These are phyloP conservation scores for Trematomus loennbergii DNA, from an alignment of 2,113 vertebrate genomes.

Conservation along the genomic window DNA sequence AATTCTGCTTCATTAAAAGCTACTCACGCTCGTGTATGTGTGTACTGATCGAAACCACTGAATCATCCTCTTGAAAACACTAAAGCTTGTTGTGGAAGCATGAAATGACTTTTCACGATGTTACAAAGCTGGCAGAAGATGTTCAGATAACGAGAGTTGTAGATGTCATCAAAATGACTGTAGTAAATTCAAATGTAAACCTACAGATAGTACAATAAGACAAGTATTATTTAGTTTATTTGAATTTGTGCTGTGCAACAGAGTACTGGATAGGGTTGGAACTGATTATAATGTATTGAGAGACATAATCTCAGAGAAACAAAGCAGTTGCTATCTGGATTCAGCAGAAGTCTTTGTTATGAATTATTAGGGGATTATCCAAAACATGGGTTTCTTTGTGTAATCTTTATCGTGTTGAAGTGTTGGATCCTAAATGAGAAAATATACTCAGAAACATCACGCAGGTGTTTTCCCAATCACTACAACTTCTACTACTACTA, in stretches of 20 bases:
- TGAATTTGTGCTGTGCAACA: not conserved
- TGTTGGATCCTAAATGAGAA: conserved; percentile 22
- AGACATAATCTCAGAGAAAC: not conserved
- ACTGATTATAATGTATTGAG: not conserved
- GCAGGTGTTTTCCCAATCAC: conserved; percentile 28
- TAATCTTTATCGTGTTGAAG: too few relatives aligned
- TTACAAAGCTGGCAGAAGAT: not conserved
- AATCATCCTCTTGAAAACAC: conserved; percentile 35
- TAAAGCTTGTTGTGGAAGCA: not conserved
- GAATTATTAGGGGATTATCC: not conserved
- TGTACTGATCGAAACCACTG: conserved; percentile 30
- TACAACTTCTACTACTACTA: not conserved
- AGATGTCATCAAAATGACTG: not conserved
- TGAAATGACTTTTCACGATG: conserved; percentile 2
- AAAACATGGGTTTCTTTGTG: not conserved
- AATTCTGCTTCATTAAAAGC: not conserved
- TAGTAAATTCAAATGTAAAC: not conserved
- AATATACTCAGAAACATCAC: conserved; percentile 27
- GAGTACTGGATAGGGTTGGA: not conserved
- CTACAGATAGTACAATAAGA: too few relatives aligned
- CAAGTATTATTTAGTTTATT: not conserved
- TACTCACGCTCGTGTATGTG: not conserved
- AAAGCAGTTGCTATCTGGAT: not conserved
- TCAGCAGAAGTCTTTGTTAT: not conserved
- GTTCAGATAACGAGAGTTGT: not conserved